Conservation (phyloP, 2,797 vertebrate species). For the Paramormyrops hopkinsi region DNA sequence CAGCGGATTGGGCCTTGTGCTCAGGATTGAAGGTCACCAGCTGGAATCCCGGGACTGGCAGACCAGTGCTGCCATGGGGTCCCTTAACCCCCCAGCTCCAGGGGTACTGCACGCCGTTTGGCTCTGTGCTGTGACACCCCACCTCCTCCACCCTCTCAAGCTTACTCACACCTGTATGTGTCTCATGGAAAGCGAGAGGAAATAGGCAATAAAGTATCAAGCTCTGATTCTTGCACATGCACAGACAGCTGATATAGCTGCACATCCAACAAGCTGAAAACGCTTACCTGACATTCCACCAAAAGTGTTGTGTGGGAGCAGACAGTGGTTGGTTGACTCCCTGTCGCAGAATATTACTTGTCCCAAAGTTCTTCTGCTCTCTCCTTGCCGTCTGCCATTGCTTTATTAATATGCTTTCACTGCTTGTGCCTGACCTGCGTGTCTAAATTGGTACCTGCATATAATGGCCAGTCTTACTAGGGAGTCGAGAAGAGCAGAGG, state of each 20-base stretch:
- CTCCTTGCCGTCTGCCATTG: constrained; percentile 19
- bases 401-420: constrained; percentile 35
- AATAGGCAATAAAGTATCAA: background rate
- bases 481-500: constrained; percentile 16
- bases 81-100: background rate
- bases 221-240: background rate
- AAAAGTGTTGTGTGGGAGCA: constrained; percentile 24
- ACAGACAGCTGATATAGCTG: background rate
- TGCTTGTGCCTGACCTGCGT: constrained; percentile 32
- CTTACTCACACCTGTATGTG: background rate
- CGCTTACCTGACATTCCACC: background rate
- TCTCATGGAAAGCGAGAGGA: background rate
- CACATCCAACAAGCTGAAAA: background rate
- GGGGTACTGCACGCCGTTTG: background rate
- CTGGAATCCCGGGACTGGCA: background rate
- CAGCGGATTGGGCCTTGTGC: background rate
- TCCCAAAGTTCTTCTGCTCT: background rate
- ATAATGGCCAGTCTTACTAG: constrained; percentile 14
- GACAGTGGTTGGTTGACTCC: constrained; percentile 29
- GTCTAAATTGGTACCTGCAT: constrained; percentile 52
- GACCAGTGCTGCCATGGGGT: background rate
- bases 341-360: constrained; percentile 23
- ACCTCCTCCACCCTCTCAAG: background rate
- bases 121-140: background rate
- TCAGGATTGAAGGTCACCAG: background rate